phyloP scores from a whole-genome alignment of 2,113 vertebrate species.

The Electrona antarctica region DNA sequence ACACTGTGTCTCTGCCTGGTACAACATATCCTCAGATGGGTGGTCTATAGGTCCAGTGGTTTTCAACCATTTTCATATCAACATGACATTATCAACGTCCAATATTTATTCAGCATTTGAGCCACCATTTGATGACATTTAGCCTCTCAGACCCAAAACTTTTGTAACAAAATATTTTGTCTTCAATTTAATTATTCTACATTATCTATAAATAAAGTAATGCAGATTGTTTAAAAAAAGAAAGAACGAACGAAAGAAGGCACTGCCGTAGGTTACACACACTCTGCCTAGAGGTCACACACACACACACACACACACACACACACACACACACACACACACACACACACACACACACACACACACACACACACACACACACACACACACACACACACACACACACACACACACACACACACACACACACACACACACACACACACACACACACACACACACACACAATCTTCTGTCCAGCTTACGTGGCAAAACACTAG shows the following conservation, averaged over 20 bases:
- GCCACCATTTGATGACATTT: no score
- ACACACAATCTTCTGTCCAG: not conserved
- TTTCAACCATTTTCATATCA: no score
- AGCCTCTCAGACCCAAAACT: no score
- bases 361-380: slow-evolving; percentile 2
- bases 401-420: slow-evolving; percentile 3
- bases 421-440: not conserved
- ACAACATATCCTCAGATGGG: no score
- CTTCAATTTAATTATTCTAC: no score
- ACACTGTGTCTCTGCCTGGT: no score
- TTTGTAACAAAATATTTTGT: no score
- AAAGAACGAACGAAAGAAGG: slow-evolving; percentile 25
- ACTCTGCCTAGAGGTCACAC: slow-evolving; percentile 44
- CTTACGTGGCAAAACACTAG: not conserved
- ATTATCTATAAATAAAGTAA: no score
- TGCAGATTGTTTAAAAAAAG: no score
- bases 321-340: slow-evolving; percentile 2
- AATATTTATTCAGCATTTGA: no score
- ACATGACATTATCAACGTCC: no score
- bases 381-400: not conserved
- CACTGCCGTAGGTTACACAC: not conserved
- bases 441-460: slow-evolving; percentile 1
- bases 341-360: slow-evolving; percentile 2
- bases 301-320: not conserved
- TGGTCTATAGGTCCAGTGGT: no score